A percentile compares a stretch with the other conserved stretches of the same genome.
These are phyloP conservation scores for Tenthredo notha DNA, from an alignment of 2,888 invertebrate species.

Conservation along the genomic window DNA sequence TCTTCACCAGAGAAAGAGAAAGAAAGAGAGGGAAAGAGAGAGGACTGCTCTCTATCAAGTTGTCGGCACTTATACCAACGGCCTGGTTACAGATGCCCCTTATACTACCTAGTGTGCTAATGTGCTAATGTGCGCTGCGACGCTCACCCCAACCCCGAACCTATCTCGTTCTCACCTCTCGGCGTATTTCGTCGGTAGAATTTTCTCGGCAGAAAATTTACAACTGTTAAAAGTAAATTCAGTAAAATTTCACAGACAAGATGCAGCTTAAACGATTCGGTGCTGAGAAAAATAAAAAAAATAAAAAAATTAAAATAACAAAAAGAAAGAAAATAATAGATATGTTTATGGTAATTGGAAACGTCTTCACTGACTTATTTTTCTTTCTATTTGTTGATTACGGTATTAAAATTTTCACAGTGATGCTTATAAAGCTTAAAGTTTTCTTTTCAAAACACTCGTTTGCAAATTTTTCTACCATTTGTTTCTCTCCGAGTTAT, in stretches of 20 bases:
- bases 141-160: background rate
- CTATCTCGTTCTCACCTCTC: background rate
- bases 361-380: background rate
- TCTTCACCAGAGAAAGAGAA: background rate
- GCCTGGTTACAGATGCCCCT: constrained; percentile 21
- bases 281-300: background rate
- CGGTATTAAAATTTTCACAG: background rate
- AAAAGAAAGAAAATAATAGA: background rate
- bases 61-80: constrained; percentile 58
- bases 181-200: background rate
- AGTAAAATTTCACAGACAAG: background rate
- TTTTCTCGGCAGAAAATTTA: constrained; percentile 8
- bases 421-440: background rate
- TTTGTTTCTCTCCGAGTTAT: background rate
- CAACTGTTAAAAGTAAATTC: background rate
- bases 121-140: constrained; percentile 39
- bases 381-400: background rate
- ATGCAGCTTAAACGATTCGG: background rate
- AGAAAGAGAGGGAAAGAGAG: background rate
- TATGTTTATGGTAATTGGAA: background rate
- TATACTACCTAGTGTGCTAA: constrained; percentile 34
- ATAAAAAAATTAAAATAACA: background rate
- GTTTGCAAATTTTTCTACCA: background rate
- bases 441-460: background rate
- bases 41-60: constrained; percentile 57